Evolutionary conservation across 2,888 invertebrate genomes (phyloP).

Genomic region (Kryphioiulus occultus): DNA sequence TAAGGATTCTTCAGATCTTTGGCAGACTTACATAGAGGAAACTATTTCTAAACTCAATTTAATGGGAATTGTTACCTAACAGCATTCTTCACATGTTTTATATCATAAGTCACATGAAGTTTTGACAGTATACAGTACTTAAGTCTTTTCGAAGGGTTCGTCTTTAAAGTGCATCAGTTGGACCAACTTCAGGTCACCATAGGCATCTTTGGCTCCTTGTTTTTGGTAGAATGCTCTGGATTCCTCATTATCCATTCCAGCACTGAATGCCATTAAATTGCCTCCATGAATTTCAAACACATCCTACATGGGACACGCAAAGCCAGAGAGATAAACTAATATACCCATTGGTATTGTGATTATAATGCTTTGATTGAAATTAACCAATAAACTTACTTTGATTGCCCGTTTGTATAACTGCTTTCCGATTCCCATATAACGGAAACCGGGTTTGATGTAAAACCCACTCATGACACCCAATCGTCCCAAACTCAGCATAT

Average conservation of each 20-base stretch:
- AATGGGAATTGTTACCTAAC: too few relatives aligned
- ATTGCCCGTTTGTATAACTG: background rate
- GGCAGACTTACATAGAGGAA: too few relatives aligned
- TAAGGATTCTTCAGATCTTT: too few relatives aligned
- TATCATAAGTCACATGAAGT: too few relatives aligned
- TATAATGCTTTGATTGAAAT: too few relatives aligned
- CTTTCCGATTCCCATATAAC: background rate
- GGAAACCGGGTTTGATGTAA: background rate
- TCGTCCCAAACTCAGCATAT: background rate
- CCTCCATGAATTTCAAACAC: background rate
- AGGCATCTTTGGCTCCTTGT: background rate
- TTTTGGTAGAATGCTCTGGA: background rate
- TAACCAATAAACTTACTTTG: background rate
- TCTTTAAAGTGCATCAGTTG: background rate
- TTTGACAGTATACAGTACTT: too few relatives aligned
- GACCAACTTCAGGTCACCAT: background rate
- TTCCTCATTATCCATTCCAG: background rate
- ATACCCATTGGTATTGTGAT: too few relatives aligned
- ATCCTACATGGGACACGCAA: background rate
- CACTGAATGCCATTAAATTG: background rate
- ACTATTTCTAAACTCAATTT: too few relatives aligned
- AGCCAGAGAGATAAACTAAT: too few relatives aligned
- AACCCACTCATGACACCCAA: background rate
- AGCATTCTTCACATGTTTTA: too few relatives aligned
- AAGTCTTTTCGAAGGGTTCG: background rate